A percentile compares a stretch with the other conserved stretches of the same genome.
These are phyloP conservation scores for Nomada flava DNA, from an alignment of 2,888 invertebrate genomes.

Conservation along the genomic window DNA sequence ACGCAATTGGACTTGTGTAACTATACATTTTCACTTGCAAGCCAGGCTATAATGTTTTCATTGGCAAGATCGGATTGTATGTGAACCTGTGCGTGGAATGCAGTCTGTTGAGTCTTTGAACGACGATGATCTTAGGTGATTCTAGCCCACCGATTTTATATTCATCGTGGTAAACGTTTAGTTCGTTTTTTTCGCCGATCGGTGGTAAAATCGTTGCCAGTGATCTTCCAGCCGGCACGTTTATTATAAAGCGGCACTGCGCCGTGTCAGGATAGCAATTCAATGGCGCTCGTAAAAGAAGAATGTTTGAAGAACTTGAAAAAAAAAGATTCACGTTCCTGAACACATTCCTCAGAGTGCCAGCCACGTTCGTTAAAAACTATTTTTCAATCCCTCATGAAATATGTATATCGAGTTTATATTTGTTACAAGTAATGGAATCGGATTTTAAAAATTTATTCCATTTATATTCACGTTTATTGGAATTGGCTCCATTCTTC, in stretches of 20 bases:
- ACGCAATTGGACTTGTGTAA: slow-evolving; percentile 12
- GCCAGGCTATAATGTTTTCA: slow-evolving; percentile 3
- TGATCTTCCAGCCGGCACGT: slow-evolving; percentile 9
- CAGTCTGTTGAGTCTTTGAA: background rate
- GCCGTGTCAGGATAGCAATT: slow-evolving; percentile 19
- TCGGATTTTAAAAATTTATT: background rate
- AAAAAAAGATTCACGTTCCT: background rate
- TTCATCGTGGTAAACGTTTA: background rate
- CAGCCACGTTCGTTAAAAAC: background rate
- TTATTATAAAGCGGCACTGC: slow-evolving; percentile 33
- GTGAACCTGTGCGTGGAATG: slow-evolving; percentile 23
- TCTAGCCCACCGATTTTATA: slow-evolving; percentile 1
- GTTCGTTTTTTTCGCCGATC: slow-evolving; percentile 15
- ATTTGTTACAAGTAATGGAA: no score
- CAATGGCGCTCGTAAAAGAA: slow-evolving; percentile 22
- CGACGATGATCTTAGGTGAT: background rate
- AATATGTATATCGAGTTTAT: no score
- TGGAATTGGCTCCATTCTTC: background rate
- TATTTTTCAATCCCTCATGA: background rate
- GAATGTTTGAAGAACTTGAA: background rate
- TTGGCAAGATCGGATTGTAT: slow-evolving; percentile 33
- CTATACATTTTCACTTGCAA: slow-evolving; percentile 12
- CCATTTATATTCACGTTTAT: background rate
- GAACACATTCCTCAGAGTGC: background rate
- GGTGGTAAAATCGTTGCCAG: slow-evolving; percentile 12